Evolutionary conservation across 2,888 invertebrate genomes (phyloP).

Genomic region (Polydrusus tereticollis): DNA sequence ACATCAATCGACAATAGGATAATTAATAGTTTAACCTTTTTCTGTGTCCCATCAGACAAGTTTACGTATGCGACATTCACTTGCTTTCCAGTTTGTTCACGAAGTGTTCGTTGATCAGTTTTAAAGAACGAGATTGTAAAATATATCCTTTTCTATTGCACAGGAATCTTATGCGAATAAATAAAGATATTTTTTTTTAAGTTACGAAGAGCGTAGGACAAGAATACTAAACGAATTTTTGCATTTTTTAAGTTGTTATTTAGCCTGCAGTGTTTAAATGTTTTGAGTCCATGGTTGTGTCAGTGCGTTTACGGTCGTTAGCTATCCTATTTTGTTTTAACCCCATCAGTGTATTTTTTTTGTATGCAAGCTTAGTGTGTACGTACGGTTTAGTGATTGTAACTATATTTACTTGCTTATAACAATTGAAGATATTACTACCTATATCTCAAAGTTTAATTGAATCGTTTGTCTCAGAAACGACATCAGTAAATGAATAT

Average conservation of each 20-base stretch:
- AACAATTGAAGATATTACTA: no score
- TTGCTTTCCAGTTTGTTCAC: not conserved
- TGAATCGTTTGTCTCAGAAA: no score
- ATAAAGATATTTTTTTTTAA: not conserved
- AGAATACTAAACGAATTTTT: constrained; percentile 23
- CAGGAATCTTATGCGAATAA: not conserved
- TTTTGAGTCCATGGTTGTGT: constrained; percentile 42
- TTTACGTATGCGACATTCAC: constrained; percentile 14
- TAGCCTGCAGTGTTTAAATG: constrained; percentile 26
- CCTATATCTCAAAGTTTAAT: no score
- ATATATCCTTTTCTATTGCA: constrained; percentile 10
- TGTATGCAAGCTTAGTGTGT: not conserved
- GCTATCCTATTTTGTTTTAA: constrained; percentile 24
- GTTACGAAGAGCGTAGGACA: not conserved
- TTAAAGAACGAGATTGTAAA: not conserved
- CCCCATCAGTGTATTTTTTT: not conserved
- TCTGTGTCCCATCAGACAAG: constrained; percentile 30
- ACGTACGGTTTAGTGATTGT: not conserved
- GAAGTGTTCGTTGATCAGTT: not conserved
- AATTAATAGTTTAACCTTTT: constrained; percentile 41
- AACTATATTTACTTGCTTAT: not conserved
- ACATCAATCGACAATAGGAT: constrained; percentile 39
- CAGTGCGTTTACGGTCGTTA: constrained; percentile 22
- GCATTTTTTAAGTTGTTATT: constrained; percentile 20
- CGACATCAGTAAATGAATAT: no score